These are phyloP conservation scores for Machimus rusticus DNA, from an alignment of 2,888 invertebrate species.

Conservation along the genomic window DNA sequence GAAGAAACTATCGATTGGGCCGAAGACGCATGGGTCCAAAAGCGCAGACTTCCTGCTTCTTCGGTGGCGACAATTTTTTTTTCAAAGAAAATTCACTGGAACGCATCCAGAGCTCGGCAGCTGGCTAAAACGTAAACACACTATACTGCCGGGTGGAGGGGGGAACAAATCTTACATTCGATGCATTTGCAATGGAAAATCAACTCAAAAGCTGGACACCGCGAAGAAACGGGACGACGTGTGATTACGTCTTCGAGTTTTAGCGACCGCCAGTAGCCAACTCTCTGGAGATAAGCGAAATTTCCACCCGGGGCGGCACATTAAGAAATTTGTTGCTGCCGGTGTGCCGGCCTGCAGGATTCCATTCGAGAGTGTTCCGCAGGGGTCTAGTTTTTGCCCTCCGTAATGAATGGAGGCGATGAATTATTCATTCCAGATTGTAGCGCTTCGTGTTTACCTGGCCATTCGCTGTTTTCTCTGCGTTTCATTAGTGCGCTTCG, in stretches of 20 bases:
- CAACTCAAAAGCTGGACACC: slow-evolving; percentile 13
- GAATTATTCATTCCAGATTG: slow-evolving; percentile 51
- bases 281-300: not conserved
- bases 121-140: not conserved
- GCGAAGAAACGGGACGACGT: not conserved
- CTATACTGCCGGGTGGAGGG: not conserved
- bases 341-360: slow-evolving; percentile 36
- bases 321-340: slow-evolving; percentile 26
- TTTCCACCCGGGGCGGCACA: slow-evolving; percentile 32
- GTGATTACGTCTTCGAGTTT: not conserved
- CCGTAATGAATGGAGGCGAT: slow-evolving; percentile 50
- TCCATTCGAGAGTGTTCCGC: slow-evolving; percentile 43
- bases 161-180: not conserved
- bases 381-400: slow-evolving; percentile 45
- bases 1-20: not conserved
- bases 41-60: slow-evolving; percentile 45
- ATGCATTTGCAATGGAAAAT: slow-evolving; percentile 42
- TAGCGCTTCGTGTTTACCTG: slow-evolving; percentile 51
- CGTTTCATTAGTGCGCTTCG: slow-evolving; percentile 17
- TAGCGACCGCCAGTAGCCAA: not conserved
- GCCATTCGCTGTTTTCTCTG: slow-evolving; percentile 34
- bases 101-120: not conserved
- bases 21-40: slow-evolving; percentile 17
- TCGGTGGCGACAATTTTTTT: slow-evolving; percentile 43
- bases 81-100: slow-evolving; percentile 22